Percentiles rank a stretch among this genome's conserved stretches.
phyloP scores from a whole-genome alignment of 1,140 invertebrate species.

The Scylla paramamosain region DNA sequence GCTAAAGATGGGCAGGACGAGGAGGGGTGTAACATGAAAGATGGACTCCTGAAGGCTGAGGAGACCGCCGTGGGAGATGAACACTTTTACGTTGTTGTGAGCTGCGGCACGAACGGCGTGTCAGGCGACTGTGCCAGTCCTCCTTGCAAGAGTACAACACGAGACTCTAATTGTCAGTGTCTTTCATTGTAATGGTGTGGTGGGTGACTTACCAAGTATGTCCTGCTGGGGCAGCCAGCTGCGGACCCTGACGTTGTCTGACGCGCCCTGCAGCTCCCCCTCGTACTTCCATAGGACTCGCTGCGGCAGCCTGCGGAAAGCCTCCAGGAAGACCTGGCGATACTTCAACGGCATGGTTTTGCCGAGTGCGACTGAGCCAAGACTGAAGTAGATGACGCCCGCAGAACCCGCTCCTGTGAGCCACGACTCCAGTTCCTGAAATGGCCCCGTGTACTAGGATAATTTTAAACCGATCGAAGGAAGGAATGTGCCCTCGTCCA shows the following conservation, averaged over 20 bases:
- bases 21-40: too few relatives aligned
- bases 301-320: constrained; percentile 35
- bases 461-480: too few relatives aligned
- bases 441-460: neutral
- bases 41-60: too few relatives aligned
- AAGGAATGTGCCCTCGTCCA: too few relatives aligned
- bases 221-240: constrained; percentile 56
- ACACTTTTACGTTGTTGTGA: too few relatives aligned
- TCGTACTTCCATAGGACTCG: constrained; percentile 56
- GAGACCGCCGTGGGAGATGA: too few relatives aligned
- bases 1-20: too few relatives aligned
- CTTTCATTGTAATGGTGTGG: neutral
- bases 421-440: constrained; percentile 17
- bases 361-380: constrained; percentile 15
- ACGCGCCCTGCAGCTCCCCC: neutral
- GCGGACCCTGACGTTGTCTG: constrained; percentile 17
- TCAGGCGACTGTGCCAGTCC: too few relatives aligned
- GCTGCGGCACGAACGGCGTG: too few relatives aligned
- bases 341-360: neutral
- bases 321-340: constrained; percentile 7
- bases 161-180: too few relatives aligned
- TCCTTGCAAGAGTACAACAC: too few relatives aligned
- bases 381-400: constrained; percentile 54
- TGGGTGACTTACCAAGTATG: constrained; percentile 33
- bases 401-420: neutral